A percentile compares a stretch with the other conserved stretches of the same genome.
Conservation (phyloP, 2,113 vertebrate genomes). For the Haliaeetus leucogaster region DNA sequence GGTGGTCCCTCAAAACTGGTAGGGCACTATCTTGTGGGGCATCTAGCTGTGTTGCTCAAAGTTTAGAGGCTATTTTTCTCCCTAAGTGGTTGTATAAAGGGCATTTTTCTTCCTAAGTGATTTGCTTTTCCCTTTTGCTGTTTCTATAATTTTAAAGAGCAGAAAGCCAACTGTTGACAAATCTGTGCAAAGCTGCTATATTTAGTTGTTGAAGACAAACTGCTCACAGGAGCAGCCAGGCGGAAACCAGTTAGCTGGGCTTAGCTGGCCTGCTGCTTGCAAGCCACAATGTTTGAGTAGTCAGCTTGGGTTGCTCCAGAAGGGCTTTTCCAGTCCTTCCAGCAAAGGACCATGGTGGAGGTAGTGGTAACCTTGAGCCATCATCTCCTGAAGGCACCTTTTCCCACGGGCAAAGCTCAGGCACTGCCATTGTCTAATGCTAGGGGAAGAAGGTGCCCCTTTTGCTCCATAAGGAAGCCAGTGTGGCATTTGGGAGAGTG, state of each 20-base stretch:
- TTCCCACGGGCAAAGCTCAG: not conserved
- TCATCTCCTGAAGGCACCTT: not conserved
- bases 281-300: not conserved
- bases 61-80: not conserved
- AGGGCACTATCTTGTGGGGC: not conserved
- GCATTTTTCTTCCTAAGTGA: not conserved
- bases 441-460: not conserved
- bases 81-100: not conserved
- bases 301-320: not conserved
- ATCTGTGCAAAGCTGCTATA: not conserved
- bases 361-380: not conserved
- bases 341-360: not conserved
- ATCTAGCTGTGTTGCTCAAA: not conserved
- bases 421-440: not conserved
- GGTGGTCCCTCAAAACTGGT: not conserved
- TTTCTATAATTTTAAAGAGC: not conserved
- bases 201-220: not conserved
- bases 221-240: not conserved
- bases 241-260: not conserved
- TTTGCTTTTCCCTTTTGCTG: not conserved
- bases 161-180: not conserved
- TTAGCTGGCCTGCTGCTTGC: not conserved
- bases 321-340: not conserved
- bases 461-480: not conserved
- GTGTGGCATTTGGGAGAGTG: accelerated